A percentile compares a stretch with the other conserved stretches of the same genome.
Evolutionary conservation across 2,888 invertebrate species (phyloP).

Genomic region (Esperia sulphurella): DNA sequence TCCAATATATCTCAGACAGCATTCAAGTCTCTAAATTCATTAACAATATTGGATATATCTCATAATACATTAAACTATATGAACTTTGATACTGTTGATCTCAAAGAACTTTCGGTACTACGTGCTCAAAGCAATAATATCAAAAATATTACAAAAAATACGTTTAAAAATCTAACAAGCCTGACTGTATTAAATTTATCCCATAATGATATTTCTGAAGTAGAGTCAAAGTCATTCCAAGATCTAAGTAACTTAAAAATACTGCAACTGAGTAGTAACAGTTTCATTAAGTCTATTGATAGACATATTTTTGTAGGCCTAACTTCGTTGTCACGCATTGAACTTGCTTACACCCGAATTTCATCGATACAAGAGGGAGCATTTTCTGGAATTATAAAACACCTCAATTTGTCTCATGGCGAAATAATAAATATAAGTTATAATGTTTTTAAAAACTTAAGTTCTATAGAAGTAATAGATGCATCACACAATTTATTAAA

Average conservation of each 20-base stretch:
- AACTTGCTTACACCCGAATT: conserved; percentile 9
- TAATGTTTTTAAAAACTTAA: conserved; percentile 15
- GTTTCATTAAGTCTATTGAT: conserved; percentile 7
- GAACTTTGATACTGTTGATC: conserved; percentile 1
- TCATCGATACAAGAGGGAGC: conserved; percentile 9
- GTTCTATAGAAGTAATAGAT: conserved; percentile 15
- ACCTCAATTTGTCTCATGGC: conserved; percentile 17
- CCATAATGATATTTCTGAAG: conserved; percentile 2
- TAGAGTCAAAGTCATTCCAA: conserved; percentile 14
- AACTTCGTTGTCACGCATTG: conserved; percentile 4
- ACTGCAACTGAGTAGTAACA: conserved; percentile 13
- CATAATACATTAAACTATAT: conserved; percentile 4
- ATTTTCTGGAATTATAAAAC: conserved; percentile 13
- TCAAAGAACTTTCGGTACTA: not conserved
- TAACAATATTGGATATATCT: conserved; percentile 7
- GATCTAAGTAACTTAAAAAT: conserved; percentile 8
- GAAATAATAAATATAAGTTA: conserved; percentile 15
- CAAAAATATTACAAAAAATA: not conserved
- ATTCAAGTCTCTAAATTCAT: not conserved
- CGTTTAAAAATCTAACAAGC: not conserved
- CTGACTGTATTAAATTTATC: conserved; percentile 5
- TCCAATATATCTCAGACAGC: not conserved
- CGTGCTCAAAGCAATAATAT: not conserved
- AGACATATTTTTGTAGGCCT: conserved; percentile 11
- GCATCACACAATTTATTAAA: conserved; percentile 20